Conservation (phyloP, 2,113 vertebrate genomes). For the Bolborhynchus lineola region DNA sequence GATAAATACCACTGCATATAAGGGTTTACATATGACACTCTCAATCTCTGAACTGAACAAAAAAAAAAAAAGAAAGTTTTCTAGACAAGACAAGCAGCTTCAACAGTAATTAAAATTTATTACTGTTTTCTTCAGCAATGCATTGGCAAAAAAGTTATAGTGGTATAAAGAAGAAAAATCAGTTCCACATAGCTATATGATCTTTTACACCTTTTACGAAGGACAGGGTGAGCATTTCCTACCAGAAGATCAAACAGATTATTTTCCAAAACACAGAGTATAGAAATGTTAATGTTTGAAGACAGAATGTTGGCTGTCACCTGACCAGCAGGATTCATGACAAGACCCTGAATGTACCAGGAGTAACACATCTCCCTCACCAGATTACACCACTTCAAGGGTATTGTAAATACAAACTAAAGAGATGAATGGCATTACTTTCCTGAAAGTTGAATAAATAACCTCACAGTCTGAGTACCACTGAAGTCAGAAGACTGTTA, state of each 20-base stretch:
- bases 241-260: neutral
- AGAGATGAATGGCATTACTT: neutral
- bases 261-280: neutral
- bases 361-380: accelerated
- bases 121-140: accelerated
- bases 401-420: neutral
- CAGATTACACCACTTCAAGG: neutral
- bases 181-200: neutral
- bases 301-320: neutral
- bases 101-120: neutral
- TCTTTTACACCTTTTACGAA: neutral
- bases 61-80: neutral
- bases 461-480: neutral
- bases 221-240: neutral
- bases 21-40: neutral
- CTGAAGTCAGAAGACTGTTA: neutral
- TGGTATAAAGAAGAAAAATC: neutral
- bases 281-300: neutral
- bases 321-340: neutral
- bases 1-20: neutral
- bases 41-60: neutral
- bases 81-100: neutral
- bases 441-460: neutral
- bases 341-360: neutral
- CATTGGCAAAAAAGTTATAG: neutral